Conservation (phyloP, 2,113 vertebrate genomes). For the Tetraodon nigroviridis region DNA sequence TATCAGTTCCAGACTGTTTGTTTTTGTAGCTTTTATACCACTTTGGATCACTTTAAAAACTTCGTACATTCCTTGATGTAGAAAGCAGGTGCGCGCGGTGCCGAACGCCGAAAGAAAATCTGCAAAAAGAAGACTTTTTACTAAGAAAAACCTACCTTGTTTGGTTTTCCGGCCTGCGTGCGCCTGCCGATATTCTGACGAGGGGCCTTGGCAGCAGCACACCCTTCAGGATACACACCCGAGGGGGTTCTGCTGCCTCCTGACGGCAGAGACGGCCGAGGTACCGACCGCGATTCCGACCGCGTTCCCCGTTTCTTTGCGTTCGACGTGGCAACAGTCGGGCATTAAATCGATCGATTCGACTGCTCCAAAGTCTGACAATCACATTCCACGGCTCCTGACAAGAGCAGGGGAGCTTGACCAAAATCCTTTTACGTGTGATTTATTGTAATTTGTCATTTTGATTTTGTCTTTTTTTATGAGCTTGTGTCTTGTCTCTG, state of each 20-base stretch:
- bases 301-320: no score
- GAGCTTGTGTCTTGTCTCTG: constrained; percentile 44
- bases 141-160: constrained; percentile 10
- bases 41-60: constrained; percentile 50
- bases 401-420: constrained; percentile 63
- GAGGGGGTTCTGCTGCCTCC: constrained; percentile 54
- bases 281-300: constrained; percentile 17
- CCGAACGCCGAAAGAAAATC: constrained; percentile 38
- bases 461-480: constrained; percentile 44
- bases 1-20: constrained; percentile 36
- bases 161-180: constrained; percentile 28
- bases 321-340: constrained; percentile 19
- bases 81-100: constrained; percentile 41
- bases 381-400: constrained; percentile 69
- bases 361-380: constrained; percentile 64
- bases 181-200: constrained; percentile 28
- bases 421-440: constrained; percentile 55
- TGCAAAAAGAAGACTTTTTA: constrained; percentile 17
- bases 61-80: constrained; percentile 53
- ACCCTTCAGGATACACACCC: constrained; percentile 57
- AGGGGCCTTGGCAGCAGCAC: constrained; percentile 37
- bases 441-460: constrained; percentile 59
- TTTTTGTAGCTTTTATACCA: constrained; percentile 46
- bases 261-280: constrained; percentile 57
- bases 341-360: constrained; percentile 58